Conservation (phyloP, 2,797 vertebrate genomes). For the Gallinago nigripennis region DNA sequence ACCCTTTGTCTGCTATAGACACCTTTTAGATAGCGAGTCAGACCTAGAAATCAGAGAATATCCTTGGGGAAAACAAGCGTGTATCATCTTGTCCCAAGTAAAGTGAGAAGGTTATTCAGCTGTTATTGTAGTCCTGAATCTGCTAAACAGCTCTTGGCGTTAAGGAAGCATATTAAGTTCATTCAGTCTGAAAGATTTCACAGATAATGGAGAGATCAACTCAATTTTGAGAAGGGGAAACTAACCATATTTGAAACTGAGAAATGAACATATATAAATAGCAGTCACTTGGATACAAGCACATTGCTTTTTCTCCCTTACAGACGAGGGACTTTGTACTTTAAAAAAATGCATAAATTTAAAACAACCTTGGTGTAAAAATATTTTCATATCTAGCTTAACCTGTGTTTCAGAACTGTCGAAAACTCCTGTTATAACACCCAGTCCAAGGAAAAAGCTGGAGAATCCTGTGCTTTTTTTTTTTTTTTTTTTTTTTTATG, state of each 20-base stretch:
- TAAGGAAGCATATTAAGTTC: not conserved
- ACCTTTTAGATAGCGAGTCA: not conserved
- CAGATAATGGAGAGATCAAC: not conserved
- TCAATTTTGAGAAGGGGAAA: not conserved
- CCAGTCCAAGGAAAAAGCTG: not conserved
- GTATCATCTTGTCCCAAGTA: not conserved
- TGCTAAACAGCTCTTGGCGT: slow-evolving; percentile 1
- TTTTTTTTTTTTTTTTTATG: too few relatives aligned
- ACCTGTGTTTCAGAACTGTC: not conserved
- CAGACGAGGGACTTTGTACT: not conserved
- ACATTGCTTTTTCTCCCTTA: fast-evolving
- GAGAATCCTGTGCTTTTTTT: not conserved
- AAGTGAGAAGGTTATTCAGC: slow-evolving; percentile 45
- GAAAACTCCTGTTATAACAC: not conserved
- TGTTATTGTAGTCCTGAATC: not conserved
- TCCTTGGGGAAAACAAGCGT: not conserved
- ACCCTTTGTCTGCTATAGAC: not conserved
- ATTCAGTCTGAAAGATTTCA: slow-evolving; percentile 35
- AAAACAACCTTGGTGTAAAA: not conserved
- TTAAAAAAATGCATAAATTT: not conserved
- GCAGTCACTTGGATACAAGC: not conserved
- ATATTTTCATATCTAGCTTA: not conserved
- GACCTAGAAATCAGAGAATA: not conserved
- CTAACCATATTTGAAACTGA: not conserved
- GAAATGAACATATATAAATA: not conserved